Evolutionary conservation across 2,797 vertebrate genomes (phyloP), one percentile per base, ranked within the genome.

Genomic region (Rhinatrema bivittatum): DNA sequence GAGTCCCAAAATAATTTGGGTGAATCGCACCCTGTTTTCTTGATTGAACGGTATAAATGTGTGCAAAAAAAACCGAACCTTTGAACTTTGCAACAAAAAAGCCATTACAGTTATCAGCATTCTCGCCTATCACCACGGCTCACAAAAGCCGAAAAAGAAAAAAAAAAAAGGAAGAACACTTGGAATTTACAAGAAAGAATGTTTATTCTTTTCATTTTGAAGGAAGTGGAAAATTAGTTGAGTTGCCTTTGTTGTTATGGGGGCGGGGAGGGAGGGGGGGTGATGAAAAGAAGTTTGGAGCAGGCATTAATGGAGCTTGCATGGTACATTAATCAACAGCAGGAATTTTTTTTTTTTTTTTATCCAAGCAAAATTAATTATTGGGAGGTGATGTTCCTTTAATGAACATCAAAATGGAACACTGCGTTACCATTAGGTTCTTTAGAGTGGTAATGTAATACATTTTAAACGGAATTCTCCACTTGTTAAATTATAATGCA

Each of bases 321-420:
- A 31, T 65, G 65, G 46, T 33, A 32, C 27, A 21, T 50, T 48
- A 56, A 56, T 59, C 54, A 56, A 57, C 53, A 49, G 50, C 56
- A 51, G 49, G 46, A 63, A 63, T 52, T 16, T 19, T 26, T 52
- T 16, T 19, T 26, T 27, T 53, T 62, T 49, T 58, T 53, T 43
- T 65, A 46, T 62, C 53, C 62, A 70, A 73, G 65, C 60, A 62
- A 53, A 70, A 72, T 65, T 76, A 71, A 72, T 73, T 65, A 57
- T 27, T 47, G 50, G 57, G 46, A 60, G 60, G 64, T 61, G 63
- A 56, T 62, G 61, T 57, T 68, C 55, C 62, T 58, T 75, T 72
- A 72, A 76, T 64, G 63, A 56, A 56, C 56, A 59, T 58, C 53
- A 68, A 67, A 69, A 51, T 9, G 39, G 72, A 57, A 60, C 60